Conservation (phyloP, 2,113 vertebrate species). For the Nestor notabilis region DNA sequence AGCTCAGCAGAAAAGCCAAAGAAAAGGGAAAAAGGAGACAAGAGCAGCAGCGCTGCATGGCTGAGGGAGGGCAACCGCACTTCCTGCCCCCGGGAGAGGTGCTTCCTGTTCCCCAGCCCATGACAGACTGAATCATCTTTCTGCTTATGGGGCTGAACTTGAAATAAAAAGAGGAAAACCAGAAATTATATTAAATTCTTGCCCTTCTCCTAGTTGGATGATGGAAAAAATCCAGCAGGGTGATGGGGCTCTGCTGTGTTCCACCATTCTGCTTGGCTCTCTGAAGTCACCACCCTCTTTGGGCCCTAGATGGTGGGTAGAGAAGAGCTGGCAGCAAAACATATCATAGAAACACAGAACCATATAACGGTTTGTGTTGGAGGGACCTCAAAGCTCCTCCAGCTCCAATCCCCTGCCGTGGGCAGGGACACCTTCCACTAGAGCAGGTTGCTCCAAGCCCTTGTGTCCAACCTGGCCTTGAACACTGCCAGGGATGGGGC, state of each 20-base stretch:
- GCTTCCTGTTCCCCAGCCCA: constrained; percentile 56
- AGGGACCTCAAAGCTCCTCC: neutral
- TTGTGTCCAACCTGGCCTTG: too few species aligned
- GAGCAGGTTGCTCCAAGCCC: too few species aligned
- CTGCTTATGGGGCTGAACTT: neutral
- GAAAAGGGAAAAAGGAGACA: neutral
- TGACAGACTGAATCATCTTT: constrained; percentile 14
- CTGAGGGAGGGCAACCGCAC: neutral
- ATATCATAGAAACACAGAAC: neutral
- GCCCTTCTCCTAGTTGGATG: neutral
- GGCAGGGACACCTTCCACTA: neutral
- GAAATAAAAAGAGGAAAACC: neutral
- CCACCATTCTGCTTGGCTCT: neutral
- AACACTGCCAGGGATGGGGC: too few species aligned
- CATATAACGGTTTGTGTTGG: neutral
- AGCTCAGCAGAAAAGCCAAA: constrained; percentile 24
- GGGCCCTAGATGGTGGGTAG: neutral
- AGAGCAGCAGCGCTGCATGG: neutral
- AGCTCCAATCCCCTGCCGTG: neutral
- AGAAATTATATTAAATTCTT: neutral
- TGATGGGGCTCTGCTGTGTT: accelerated
- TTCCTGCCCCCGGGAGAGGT: constrained; percentile 58
- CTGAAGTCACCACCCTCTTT: neutral
- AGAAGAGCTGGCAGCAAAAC: neutral
- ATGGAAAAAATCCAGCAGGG: neutral